Percentiles rank a stretch among this genome's conserved stretches.
Conservation (phyloP, 2,888 invertebrate species). For the Drosophila aldrichi region DNA sequence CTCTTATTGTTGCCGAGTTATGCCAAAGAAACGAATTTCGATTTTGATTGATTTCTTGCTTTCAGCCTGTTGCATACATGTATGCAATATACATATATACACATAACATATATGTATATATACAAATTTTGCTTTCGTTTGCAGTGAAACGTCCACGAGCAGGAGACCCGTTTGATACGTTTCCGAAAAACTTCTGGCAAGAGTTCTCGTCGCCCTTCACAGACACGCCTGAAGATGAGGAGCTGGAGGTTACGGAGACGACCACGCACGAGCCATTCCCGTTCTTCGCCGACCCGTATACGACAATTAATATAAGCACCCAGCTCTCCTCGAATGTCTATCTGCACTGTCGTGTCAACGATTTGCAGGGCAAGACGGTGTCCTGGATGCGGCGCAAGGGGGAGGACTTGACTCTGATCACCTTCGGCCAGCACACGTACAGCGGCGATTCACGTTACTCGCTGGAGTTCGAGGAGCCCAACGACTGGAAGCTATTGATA, state of each 20-base stretch:
- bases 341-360: conserved; percentile 89
- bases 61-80: neutral
- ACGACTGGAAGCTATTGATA: conserved; percentile 91
- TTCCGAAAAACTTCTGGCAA: conserved; percentile 85
- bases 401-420: conserved; percentile 89
- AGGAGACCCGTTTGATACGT: conserved; percentile 85
- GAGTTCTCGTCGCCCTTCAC: conserved; percentile 85
- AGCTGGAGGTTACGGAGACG: conserved; percentile 83
- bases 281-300: conserved; percentile 89
- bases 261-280: conserved; percentile 90
- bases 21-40: neutral
- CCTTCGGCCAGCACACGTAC: conserved; percentile 89
- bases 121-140: conserved; percentile 16
- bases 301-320: conserved; percentile 88
- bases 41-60: neutral
- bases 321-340: conserved; percentile 89
- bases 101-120: neutral
- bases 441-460: conserved; percentile 89
- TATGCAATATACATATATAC: neutral
- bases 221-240: conserved; percentile 85
- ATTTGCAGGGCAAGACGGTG: conserved; percentile 90
- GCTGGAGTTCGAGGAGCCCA: conserved; percentile 89
- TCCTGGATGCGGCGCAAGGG: conserved; percentile 90
- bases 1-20: neutral
- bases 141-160: conserved; percentile 84